Evolutionary conservation across 53 echinoderm and acorn worm species (phyloP).

Genomic region (Holothuria leucospilota): DNA sequence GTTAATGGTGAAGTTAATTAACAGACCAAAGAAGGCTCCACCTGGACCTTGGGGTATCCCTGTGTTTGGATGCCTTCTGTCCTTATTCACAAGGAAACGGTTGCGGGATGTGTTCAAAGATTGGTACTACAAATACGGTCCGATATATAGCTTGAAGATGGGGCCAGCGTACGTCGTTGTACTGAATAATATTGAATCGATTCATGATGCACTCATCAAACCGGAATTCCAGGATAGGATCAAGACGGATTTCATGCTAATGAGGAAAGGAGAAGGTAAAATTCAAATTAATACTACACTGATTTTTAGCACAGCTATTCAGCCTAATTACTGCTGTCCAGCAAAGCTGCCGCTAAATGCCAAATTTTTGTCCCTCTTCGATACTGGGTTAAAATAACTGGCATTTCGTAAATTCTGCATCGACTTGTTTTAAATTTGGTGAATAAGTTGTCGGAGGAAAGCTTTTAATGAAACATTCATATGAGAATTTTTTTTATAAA

Average conservation of each 20-base stretch:
- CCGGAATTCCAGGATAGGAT: conserved; percentile 18
- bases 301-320: too few relatives aligned
- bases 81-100: conserved; percentile 32
- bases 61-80: conserved; percentile 64
- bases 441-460: too few relatives aligned
- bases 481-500: too few relatives aligned
- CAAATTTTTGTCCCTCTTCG: too few relatives aligned
- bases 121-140: conserved; percentile 62
- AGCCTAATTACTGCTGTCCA: too few relatives aligned
- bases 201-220: not conserved
- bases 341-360: too few relatives aligned
- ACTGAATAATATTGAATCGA: not conserved
- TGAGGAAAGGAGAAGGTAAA: conserved; percentile 3
- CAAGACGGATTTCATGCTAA: not conserved
- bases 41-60: conserved; percentile 80
- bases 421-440: too few relatives aligned
- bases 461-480: too few relatives aligned
- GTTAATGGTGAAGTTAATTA: not conserved
- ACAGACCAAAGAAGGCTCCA: conserved; percentile 49
- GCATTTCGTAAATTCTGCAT: too few relatives aligned
- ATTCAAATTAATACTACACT: too few relatives aligned
- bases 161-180: conserved; percentile 5
- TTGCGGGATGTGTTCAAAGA: conserved; percentile 47
- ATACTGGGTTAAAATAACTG: too few relatives aligned
- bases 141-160: conserved; percentile 55